Evolutionary conservation across 2,888 invertebrate genomes (phyloP), one percentile per base, ranked within the genome.

Genomic region (Drosophila parthenogenetica): DNA sequence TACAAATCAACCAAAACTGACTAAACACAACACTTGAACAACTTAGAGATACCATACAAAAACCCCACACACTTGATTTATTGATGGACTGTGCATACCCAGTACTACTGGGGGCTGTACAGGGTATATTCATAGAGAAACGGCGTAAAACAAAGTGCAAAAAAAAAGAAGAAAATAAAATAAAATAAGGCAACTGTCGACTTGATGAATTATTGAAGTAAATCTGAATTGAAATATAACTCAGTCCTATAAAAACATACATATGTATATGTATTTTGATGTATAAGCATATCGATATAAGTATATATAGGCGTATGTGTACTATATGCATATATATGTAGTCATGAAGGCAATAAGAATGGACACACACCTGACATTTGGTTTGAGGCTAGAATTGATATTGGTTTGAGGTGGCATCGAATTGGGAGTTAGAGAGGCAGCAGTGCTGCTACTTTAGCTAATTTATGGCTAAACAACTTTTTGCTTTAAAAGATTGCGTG

Each of bases 151-250:
- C 55, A 59, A 57, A 51, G 69, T 40, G 63, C 5, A 43, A 43
- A 25, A 48, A 25, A 46, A 8, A 29, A 35, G 35, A 35, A 35
- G 11, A 35, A 35, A 35, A 35, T 35, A 35, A 35, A 35, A 35
- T 35, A 49, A 64, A 40, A 62, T 46, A 51, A 69, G 50, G 37
- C 53, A 63, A 55, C 69, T 66, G 63, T 71, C 68, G 69, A 74
- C 69, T 78, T 84, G 87, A 85, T 85, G 84, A 85, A 87, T 82
- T 85, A 85, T 82, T 77, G 77, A 87, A 82, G 77, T 72, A 77
- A 82, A 77, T 82, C 81, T 68, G 79, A 79, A 87, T 85, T 82
- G 87, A 87, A 73, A 85, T 85, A 80, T 85, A 85, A 79, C 69
- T 63, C 71, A 69, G 64, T 54, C 67, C 17, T 48, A 35, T 55